These are phyloP conservation scores for Salvelinus namaycush DNA, from an alignment of 2,113 vertebrate genomes.

Conservation along the genomic window DNA sequence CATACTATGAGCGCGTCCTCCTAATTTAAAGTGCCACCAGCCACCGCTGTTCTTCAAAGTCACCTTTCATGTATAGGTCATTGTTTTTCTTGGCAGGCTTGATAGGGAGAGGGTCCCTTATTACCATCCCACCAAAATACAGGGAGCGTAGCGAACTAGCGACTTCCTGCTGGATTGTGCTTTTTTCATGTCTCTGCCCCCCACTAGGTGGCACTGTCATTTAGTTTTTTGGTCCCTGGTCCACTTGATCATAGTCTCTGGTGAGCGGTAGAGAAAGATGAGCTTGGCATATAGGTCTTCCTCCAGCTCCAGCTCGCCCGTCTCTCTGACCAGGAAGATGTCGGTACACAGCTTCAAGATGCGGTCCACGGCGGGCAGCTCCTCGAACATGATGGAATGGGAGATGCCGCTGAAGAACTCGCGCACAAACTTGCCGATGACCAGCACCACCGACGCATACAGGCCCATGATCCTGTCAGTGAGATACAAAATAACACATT, in stretches of 20 bases:
- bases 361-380: conserved; percentile 85
- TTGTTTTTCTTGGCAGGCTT: not conserved
- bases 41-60: not conserved
- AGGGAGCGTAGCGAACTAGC: not conserved
- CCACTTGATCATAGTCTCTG: conserved; percentile 83
- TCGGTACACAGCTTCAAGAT: conserved; percentile 86
- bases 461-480: conserved; percentile 87
- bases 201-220: conserved; percentile 1
- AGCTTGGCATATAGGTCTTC: conserved; percentile 94
- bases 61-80: not conserved
- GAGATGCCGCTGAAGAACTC: conserved; percentile 96
- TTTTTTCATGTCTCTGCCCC: not conserved
- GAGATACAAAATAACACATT: not conserved
- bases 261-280: conserved; percentile 93
- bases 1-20: no score
- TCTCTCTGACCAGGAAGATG: conserved; percentile 93
- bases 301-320: conserved; percentile 90
- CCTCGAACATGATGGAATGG: conserved; percentile 95
- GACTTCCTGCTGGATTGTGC: not conserved
- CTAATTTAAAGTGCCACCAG: no score
- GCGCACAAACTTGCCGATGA: conserved; percentile 84
- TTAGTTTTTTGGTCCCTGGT: conserved; percentile 35
- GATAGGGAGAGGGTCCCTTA: not conserved
- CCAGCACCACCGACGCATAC: conserved; percentile 90
- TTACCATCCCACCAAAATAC: not conserved